Percentiles rank a stretch among this genome's conserved stretches.
These are phyloP conservation scores for Phorcus lineatus DNA, from an alignment of 2,888 invertebrate genomes.

Conservation along the genomic window DNA sequence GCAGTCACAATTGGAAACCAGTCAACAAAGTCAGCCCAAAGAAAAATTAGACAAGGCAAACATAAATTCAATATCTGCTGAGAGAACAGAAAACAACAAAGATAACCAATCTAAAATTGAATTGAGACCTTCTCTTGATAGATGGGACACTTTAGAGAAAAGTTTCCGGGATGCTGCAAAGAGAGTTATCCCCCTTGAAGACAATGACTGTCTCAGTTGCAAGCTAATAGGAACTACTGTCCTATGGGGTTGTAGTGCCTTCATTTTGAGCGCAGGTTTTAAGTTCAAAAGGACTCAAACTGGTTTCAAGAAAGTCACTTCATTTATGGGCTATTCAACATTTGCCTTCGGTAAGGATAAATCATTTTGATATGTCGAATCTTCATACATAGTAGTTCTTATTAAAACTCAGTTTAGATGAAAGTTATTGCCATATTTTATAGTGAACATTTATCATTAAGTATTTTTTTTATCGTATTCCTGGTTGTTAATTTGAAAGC, in stretches of 20 bases:
- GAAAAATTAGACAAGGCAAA: too few relatives aligned
- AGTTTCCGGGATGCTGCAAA: background rate
- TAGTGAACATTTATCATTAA: too few relatives aligned
- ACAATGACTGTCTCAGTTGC: conserved; percentile 37
- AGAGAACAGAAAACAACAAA: too few relatives aligned
- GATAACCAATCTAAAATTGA: background rate
- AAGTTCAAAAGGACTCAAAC: conserved; percentile 8
- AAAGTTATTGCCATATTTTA: too few relatives aligned
- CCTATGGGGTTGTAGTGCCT: conserved; percentile 11
- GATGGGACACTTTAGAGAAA: background rate
- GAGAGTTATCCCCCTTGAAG: conserved; percentile 32
- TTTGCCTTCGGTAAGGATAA: conserved; percentile 23
- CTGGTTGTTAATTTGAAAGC: too few relatives aligned
- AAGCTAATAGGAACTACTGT: conserved; percentile 31
- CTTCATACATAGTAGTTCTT: too few relatives aligned
- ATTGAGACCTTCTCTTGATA: background rate
- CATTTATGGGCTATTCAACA: background rate
- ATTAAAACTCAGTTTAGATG: too few relatives aligned
- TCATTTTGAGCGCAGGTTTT: conserved; percentile 19
- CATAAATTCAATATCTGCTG: too few relatives aligned
- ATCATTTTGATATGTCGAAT: background rate
- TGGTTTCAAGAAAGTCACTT: conserved; percentile 16
- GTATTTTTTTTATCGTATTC: too few relatives aligned
- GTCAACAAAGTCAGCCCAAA: too few relatives aligned
- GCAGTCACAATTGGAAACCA: too few relatives aligned